These are phyloP conservation scores for Haliclona indistincta DNA, from an alignment of 37 sponge, comb jelly and placozoan species.

Conservation along the genomic window DNA sequence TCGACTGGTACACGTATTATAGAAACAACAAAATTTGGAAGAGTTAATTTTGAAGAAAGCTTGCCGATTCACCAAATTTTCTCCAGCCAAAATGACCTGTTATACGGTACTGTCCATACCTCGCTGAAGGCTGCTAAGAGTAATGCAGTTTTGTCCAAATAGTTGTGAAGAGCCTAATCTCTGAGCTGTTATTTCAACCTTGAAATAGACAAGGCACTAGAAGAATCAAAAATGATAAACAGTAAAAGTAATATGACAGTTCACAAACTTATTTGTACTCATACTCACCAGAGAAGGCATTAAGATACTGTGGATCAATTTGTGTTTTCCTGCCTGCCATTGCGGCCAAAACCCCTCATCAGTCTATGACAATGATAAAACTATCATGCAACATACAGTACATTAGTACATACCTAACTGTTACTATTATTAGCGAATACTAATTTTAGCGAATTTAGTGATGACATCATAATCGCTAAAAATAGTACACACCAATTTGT, in stretches of 20 bases:
- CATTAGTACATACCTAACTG: neutral
- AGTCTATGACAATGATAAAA: neutral
- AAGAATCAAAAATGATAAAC: neutral
- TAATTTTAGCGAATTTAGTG: too few species aligned
- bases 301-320: neutral
- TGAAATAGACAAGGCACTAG: slow-evolving; percentile 63
- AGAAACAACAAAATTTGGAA: too few species aligned
- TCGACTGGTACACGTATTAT: too few species aligned
- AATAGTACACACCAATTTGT: too few species aligned
- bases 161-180: slow-evolving; percentile 9
- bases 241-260: neutral
- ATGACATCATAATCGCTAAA: too few species aligned
- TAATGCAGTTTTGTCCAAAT: slow-evolving; percentile 72
- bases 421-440: too few species aligned
- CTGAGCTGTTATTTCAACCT: slow-evolving; percentile 38
- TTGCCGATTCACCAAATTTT: too few species aligned
- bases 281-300: slow-evolving; percentile 47
- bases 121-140: slow-evolving; percentile 48
- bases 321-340: neutral
- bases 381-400: neutral
- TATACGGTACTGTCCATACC: slow-evolving; percentile 28
- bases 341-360: slow-evolving; percentile 12
- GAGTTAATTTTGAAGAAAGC: too few species aligned
- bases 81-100: too few species aligned
- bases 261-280: neutral